phyloP scores from a whole-genome alignment of 1,140 invertebrate species.

The Cyclina sinensis region DNA sequence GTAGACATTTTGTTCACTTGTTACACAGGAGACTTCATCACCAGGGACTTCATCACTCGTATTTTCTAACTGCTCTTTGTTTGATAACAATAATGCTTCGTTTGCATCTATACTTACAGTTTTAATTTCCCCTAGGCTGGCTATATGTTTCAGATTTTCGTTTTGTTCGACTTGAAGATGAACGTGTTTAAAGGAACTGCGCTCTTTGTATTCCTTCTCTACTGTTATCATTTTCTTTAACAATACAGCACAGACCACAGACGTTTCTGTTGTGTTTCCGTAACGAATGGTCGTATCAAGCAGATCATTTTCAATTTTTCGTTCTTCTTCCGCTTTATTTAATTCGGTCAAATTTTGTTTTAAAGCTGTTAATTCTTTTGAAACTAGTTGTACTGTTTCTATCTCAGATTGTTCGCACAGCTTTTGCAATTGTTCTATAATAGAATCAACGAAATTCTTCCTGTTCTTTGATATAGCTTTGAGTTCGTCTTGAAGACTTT shows the following conservation, averaged over 20 bases:
- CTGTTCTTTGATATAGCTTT: neutral
- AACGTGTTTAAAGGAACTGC: neutral
- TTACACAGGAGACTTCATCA: neutral
- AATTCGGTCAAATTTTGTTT: neutral
- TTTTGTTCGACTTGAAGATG: neutral
- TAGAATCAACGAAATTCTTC: neutral
- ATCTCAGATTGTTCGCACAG: neutral
- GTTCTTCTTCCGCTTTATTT: neutral
- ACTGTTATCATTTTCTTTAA: neutral
- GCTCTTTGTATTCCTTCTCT: neutral
- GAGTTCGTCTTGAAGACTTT: neutral
- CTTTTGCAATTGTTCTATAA: neutral
- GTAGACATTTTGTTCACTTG: neutral
- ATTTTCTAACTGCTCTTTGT: neutral
- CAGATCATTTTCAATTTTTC: neutral
- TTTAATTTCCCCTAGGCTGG: neutral
- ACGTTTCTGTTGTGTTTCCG: neutral
- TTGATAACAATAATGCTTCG: neutral
- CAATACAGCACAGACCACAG: neutral
- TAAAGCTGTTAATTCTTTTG: neutral
- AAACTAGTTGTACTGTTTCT: neutral
- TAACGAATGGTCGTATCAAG: neutral
- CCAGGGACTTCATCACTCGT: neutral
- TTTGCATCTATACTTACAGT: neutral
- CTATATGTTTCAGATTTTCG: neutral